A percentile compares a stretch with the other conserved stretches of the same genome.
phyloP scores from a whole-genome alignment of 1,140 invertebrate genomes.

The Dreissena rostriformis region DNA sequence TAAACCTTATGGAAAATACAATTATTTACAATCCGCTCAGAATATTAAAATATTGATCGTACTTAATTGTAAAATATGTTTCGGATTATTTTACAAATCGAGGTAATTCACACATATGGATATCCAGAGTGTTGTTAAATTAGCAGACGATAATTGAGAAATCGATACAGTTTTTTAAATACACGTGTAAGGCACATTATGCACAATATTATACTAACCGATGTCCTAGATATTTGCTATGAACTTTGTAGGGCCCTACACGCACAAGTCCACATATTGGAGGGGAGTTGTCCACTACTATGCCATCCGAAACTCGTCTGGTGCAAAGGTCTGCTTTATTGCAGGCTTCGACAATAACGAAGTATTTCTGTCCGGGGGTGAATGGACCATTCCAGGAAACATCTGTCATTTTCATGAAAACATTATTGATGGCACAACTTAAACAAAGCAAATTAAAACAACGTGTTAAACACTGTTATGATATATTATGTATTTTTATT shows the following conservation, averaged over 20 bases:
- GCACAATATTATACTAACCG: constrained; percentile 39
- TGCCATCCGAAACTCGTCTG: constrained; percentile 44
- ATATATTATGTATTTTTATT: not conserved
- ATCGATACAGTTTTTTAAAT: not conserved
- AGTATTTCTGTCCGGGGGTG: constrained; percentile 46
- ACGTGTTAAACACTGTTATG: not conserved
- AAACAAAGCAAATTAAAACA: not conserved
- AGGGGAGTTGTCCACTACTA: constrained; percentile 56
- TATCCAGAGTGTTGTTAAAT: not conserved
- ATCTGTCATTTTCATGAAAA: not conserved
- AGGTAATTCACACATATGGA: no score
- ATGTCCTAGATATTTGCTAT: constrained; percentile 43
- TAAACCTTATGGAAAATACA: no score
- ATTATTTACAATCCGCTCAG: no score
- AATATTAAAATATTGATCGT: no score
- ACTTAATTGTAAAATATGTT: no score
- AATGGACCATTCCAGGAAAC: constrained; percentile 34
- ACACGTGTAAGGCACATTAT: not conserved
- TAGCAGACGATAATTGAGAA: not conserved
- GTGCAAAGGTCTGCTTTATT: constrained; percentile 55
- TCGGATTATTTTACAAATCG: no score
- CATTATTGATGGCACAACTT: not conserved
- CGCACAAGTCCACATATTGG: constrained; percentile 50
- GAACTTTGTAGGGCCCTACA: constrained; percentile 27
- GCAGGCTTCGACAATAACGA: constrained; percentile 59